A percentile compares a stretch with the other conserved stretches of the same genome.
These are phyloP conservation scores for Dinothrombium tinctorium DNA, from an alignment of 1,140 invertebrate species.

Conservation along the genomic window DNA sequence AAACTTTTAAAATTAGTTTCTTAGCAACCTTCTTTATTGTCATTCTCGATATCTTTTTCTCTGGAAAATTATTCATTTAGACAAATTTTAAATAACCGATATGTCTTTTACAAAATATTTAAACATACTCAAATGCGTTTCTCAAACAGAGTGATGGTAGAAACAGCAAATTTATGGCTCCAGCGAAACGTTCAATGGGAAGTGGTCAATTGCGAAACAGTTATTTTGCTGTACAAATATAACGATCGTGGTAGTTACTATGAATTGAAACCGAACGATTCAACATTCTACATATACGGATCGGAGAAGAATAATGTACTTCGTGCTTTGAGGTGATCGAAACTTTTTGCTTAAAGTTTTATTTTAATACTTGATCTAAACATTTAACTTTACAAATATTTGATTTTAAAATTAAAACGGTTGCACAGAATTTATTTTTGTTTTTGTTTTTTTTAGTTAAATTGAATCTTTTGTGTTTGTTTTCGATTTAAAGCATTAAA, in stretches of 20 bases:
- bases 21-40: too few relatives aligned
- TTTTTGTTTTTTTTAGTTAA: neutral
- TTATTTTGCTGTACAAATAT: conserved; percentile 8
- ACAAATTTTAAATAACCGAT: too few relatives aligned
- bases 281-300: conserved; percentile 11
- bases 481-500: neutral
- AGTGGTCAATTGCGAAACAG: conserved; percentile 12
- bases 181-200: conserved; percentile 8
- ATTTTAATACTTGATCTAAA: neutral
- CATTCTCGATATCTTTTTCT: too few relatives aligned
- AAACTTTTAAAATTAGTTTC: too few relatives aligned
- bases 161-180: conserved; percentile 12
- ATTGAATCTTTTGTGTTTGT: neutral
- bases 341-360: neutral
- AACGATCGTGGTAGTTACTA: conserved; percentile 3
- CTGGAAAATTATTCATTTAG: too few relatives aligned
- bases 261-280: conserved; percentile 8
- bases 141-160: conserved; percentile 10
- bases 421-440: neutral
- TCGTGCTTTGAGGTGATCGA: conserved; percentile 7
- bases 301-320: conserved; percentile 12
- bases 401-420: too few relatives aligned
- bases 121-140: too few relatives aligned
- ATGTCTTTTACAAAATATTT: too few relatives aligned
- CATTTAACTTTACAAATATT: neutral